Evolutionary conservation across 2,888 invertebrate genomes (phyloP), one percentile per base, ranked within the genome.

Genomic region (Cordilura impudica): DNA sequence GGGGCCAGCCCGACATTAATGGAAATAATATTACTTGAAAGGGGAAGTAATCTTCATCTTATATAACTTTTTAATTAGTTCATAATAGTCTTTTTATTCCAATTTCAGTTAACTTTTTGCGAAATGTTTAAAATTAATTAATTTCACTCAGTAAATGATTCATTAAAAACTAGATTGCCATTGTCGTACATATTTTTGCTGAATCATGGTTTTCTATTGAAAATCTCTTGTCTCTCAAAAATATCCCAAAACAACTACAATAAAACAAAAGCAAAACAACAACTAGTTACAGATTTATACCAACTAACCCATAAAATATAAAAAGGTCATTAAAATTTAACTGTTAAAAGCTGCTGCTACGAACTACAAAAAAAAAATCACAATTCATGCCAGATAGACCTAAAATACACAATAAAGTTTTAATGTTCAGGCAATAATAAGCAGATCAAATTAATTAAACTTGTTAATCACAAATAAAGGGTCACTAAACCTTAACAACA

Each of bases 261-360:
- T n/a, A n/a, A n/a, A n/a, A n/a, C n/a, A n/a, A n/a, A n/a, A 51
- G 18, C 26, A 51, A 21, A 21, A 21, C 26, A 16, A n/a, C 31
- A 54, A 54, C 54, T 49, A 49, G 35, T 65, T 18, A 39, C 7
- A 43, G 49, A 56, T 58, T 72, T 49, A 12, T 12, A 10, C 21
- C n/a, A 58, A 51, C 51, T 39, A 73, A 26, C 45, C 45, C 23
- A 60, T 21, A 16, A 23, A 16, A 6, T 14, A 51, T 16, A 31
- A 73, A 60, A 54, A 39, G 61, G 16, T 63, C 67, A 75, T 75
- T 69, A 69, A 69, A 61, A 54, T 61, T 49, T 12, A 53, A n/a
- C n/a, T n/a, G n/a, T n/a, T n/a, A n/a, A n/a, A n/a, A 69, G 31
- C 26, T 53, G 66, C 60, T 74, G 51, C 67, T 47, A 31, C 53